A percentile compares a stretch with the other conserved stretches of the same genome.
Evolutionary conservation across 1,140 invertebrate species (phyloP).

Genomic region (Dreissena rostriformis): DNA sequence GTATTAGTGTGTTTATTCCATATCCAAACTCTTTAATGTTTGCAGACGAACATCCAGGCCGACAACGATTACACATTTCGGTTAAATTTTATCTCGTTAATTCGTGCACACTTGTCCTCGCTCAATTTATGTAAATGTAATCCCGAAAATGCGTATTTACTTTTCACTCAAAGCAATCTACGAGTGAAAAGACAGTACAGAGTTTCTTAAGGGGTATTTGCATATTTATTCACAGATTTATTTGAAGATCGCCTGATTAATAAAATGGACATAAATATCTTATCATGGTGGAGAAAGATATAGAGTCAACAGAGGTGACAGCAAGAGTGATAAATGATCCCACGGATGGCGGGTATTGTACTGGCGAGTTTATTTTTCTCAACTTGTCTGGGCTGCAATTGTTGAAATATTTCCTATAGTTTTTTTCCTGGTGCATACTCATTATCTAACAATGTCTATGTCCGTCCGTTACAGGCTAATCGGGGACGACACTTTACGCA

Average conservation of each 20-base stretch:
- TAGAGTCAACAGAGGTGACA: not conserved
- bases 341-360: not conserved
- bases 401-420: no score
- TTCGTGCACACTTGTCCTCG: not conserved
- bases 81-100: not conserved
- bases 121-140: slow-evolving; percentile 13
- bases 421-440: no score
- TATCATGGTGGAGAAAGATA: slow-evolving; percentile 24
- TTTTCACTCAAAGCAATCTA: slow-evolving; percentile 31
- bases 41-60: not conserved
- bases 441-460: no score
- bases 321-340: not conserved
- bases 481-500: no score
- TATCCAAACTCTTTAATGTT: no score
- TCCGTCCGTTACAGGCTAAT: no score
- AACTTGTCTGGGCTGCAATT: no score
- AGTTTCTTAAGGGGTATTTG: slow-evolving; percentile 12
- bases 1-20: no score
- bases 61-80: not conserved
- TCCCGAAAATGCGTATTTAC: slow-evolving; percentile 34
- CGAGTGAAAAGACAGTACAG: no score
- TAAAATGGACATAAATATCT: slow-evolving; percentile 56
- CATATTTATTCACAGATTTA: slow-evolving; percentile 50
- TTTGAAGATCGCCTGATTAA: slow-evolving; percentile 48
- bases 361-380: no score